These are phyloP conservation scores for Lordiphosa andalusiaca DNA, from an alignment of 2,888 invertebrate genomes.

Conservation along the genomic window DNA sequence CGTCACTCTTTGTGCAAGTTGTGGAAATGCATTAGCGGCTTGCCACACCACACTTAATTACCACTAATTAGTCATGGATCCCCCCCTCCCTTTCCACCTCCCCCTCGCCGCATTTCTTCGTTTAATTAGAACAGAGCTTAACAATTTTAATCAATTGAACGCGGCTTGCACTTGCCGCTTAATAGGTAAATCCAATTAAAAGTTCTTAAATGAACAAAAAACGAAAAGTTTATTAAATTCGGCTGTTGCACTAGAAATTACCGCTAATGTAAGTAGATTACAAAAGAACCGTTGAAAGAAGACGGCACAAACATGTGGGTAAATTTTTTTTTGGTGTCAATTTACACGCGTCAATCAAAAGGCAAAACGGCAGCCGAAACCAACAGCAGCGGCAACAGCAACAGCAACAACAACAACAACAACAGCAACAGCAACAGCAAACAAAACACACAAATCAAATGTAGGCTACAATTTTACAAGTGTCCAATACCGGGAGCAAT, in stretches of 20 bases:
- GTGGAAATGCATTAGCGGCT: background rate
- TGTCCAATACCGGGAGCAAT: conserved; percentile 60
- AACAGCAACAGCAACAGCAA: conserved; percentile 14
- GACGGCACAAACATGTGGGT: background rate
- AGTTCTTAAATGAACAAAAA: conserved; percentile 39
- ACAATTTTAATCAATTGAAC: conserved; percentile 61
- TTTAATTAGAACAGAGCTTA: conserved; percentile 56
- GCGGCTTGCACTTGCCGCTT: conserved; percentile 46
- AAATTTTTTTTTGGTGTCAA: conserved; percentile 53
- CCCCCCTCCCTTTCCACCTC: conserved; percentile 1
- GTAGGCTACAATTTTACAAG: conserved; percentile 58
- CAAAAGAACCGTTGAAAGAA: conserved; percentile 47
- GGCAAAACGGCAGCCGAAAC: conserved; percentile 4
- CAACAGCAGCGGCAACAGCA: conserved; percentile 11
- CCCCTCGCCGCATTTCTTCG: conserved; percentile 8
- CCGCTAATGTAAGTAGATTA: conserved; percentile 60
- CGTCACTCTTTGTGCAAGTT: too few species aligned
- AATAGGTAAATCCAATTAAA: conserved; percentile 63
- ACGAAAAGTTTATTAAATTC: conserved; percentile 7
- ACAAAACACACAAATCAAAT: conserved; percentile 44
- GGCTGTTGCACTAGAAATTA: conserved; percentile 16
- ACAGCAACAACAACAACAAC: conserved; percentile 12
- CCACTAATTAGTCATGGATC: conserved; percentile 57
- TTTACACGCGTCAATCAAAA: conserved; percentile 58
- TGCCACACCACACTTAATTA: conserved; percentile 35